Evolutionary conservation across 2,888 invertebrate species (phyloP).

Genomic region (Ophonus ardosiacus): DNA sequence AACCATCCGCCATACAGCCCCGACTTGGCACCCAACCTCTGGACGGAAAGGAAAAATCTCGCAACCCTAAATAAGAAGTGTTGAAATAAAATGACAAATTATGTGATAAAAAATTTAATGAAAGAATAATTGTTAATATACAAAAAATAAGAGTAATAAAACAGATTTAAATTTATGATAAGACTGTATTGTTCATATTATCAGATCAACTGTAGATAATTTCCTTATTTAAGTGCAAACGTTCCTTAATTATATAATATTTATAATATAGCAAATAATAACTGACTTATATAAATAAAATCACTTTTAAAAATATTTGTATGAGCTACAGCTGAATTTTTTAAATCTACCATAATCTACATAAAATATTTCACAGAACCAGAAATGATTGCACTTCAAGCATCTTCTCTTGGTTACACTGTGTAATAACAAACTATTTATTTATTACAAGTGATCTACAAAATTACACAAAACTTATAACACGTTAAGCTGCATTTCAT

Average conservation of each 20-base stretch:
- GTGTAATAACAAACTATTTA: conserved; percentile 55
- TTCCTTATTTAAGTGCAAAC: conserved; percentile 57
- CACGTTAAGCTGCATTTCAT: conserved; percentile 54
- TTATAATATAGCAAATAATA: conserved; percentile 49
- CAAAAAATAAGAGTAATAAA: conserved; percentile 46
- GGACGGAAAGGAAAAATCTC: too few relatives aligned
- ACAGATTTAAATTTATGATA: conserved; percentile 47
- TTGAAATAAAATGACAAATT: background rate
- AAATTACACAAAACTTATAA: conserved; percentile 48
- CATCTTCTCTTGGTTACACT: conserved; percentile 51
- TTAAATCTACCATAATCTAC: conserved; percentile 31
- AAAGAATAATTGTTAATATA: conserved; percentile 9
- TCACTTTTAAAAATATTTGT: conserved; percentile 38
- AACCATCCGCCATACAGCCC: too few relatives aligned
- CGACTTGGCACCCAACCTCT: too few relatives aligned
- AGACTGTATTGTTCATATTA: conserved; percentile 49
- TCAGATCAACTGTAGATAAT: conserved; percentile 58
- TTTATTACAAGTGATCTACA: conserved; percentile 51
- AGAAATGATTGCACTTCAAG: conserved; percentile 59
- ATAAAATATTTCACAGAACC: conserved; percentile 48
- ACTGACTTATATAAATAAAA: conserved; percentile 52
- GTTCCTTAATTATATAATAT: conserved; percentile 35
- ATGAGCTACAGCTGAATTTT: conserved; percentile 53
- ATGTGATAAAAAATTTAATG: conserved; percentile 56
- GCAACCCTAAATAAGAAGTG: too few relatives aligned